phyloP scores from a whole-genome alignment of 2,113 vertebrate genomes.

The Sinocyclocheilus rhinocerous region DNA sequence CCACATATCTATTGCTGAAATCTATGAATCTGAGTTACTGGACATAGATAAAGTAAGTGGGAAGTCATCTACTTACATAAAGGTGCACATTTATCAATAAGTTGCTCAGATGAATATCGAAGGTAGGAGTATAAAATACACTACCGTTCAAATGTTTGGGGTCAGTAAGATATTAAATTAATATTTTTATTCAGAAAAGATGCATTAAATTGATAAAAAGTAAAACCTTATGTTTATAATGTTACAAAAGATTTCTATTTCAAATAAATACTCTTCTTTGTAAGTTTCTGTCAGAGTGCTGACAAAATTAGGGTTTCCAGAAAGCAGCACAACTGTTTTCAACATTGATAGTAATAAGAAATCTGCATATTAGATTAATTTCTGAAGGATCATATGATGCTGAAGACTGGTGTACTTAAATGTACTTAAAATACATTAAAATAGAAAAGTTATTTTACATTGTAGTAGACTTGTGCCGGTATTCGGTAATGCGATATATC shows the following conservation, averaged over 20 bases:
- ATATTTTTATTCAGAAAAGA: too few species aligned
- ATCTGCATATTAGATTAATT: not conserved
- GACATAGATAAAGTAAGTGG: conserved; percentile 80
- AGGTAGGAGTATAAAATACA: not conserved
- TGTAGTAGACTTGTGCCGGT: too few species aligned
- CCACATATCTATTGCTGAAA: conserved; percentile 81
- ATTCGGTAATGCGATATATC: too few species aligned
- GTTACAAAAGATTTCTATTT: too few species aligned
- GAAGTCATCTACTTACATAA: not conserved
- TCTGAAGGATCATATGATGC: not conserved
- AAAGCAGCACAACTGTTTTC: not conserved
- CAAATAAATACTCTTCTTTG: too few species aligned
- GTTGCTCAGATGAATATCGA: not conserved
- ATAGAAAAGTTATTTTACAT: too few species aligned
- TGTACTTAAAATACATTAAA: too few species aligned
- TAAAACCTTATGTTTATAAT: too few species aligned
- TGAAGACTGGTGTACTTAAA: not conserved
- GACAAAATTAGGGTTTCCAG: too few species aligned
- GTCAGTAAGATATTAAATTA: too few species aligned
- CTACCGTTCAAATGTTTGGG: not conserved
- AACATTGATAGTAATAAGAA: not conserved
- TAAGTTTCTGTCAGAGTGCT: too few species aligned
- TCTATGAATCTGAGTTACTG: conserved; percentile 81
- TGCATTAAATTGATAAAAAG: too few species aligned
- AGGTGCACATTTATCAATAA: not conserved